Base-by-base conservation (phyloP, 2,113 vertebrate species). In the Triplophysa tibetana region DNA sequence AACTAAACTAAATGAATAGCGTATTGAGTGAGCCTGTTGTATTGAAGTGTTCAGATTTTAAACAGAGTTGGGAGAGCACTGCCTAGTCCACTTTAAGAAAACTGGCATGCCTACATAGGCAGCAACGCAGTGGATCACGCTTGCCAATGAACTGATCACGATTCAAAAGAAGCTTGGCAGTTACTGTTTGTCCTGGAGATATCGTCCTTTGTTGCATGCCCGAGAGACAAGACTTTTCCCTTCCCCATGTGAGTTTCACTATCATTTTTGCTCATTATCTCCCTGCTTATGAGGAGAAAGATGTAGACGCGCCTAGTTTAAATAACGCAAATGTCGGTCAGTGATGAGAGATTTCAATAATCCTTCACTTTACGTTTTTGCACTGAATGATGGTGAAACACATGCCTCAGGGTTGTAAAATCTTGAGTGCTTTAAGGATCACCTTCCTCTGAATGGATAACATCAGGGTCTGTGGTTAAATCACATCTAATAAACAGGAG, bases 261-360 rank as follows among this genome's bases (percentile, higher is more conserved):
- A 86, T 80, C 82, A 86, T 85, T 85, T 80, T 52, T 52, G 50
- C 5, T 58, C 8, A 19, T 81, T 75, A 75, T 84, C 88, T 84
- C 43, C 29, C 16, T 69, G 50, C 12, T 54, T 79, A 63, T 66
- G 38, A 38, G 41, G 45, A 54, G n/a, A 43, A 26, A 66, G 45
- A 14, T 65, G 63, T 2, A 54, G 54, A 68, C 70, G 4, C 69
- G 33, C 19, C 17, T 56, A 2, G n/a, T 61, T 61, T 60, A 63
- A 43, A 70, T 21, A 62, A 26, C 7, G 50, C 21, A 13, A 62
- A 72, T 9, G 62, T 43, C 11, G 61, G 21, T 63, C 26, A 66
- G 2, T n/a, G 69, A 67, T 61, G 41, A 77, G 41, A 70, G 74
- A 7, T 33, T 56, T 24, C 43, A 69, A 48, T 23, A 11, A n/a